Evolutionary conservation across 2,888 invertebrate species (phyloP).

Genomic region (Andrena dorsata): DNA sequence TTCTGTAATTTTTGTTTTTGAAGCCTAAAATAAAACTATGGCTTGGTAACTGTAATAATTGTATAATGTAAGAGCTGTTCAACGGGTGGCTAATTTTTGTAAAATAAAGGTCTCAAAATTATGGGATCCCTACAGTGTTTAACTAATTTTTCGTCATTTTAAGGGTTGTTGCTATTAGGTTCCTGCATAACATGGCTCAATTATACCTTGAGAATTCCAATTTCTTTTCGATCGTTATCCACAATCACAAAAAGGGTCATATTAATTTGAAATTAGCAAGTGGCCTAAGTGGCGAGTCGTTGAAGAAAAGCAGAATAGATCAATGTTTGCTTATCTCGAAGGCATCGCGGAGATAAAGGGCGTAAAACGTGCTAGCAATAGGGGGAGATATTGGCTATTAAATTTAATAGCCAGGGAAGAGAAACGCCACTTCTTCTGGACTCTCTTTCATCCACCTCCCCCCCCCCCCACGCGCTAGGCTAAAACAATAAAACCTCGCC

Average conservation of each 20-base stretch:
- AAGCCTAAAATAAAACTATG: too few relatives aligned
- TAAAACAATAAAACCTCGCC: slow-evolving; percentile 69
- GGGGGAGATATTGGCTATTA: slow-evolving; percentile 74
- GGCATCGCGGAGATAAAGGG: slow-evolving; percentile 54
- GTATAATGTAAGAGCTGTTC: too few relatives aligned
- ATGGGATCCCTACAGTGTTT: too few relatives aligned
- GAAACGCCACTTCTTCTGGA: slow-evolving; percentile 63
- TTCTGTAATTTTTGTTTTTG: too few relatives aligned
- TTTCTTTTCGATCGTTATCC: not conserved
- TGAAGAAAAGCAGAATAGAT: slow-evolving; percentile 16
- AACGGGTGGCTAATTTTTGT: too few relatives aligned
- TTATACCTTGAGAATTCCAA: not conserved
- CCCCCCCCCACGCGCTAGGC: slow-evolving; percentile 34
- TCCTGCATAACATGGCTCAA: too few relatives aligned
- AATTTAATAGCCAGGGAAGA: slow-evolving; percentile 78
- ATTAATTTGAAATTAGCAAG: not conserved
- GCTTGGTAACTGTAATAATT: too few relatives aligned
- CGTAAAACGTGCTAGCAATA: slow-evolving; percentile 39
- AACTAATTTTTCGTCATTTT: too few relatives aligned
- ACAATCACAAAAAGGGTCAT: not conserved
- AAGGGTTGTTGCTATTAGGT: too few relatives aligned
- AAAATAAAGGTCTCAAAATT: too few relatives aligned
- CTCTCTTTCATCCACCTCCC: slow-evolving; percentile 36
- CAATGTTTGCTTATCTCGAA: slow-evolving; percentile 50
- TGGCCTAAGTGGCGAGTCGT: slow-evolving; percentile 1